Base-by-base conservation (phyloP, 2,888 invertebrate species). In the Melanotus villosus region DNA sequence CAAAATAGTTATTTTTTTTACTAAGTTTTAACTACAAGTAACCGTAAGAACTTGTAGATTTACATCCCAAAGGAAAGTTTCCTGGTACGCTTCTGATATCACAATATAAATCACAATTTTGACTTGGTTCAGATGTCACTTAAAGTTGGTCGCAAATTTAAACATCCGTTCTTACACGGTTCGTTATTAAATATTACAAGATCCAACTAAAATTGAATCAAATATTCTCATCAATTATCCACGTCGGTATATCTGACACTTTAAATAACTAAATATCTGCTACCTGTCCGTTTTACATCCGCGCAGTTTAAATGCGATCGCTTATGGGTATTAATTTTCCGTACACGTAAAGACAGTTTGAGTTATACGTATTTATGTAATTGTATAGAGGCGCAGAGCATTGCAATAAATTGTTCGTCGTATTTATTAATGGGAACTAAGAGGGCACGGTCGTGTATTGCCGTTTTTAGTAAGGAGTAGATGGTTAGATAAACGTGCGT, bases 321-420 rank as follows among this genome's bases (percentile, higher is more conserved):
- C 64, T 54, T 45, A 62, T 30, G 60, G 52, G 45, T 56, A 68
- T 68, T 66, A 68, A 68, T 68, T 63, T 68, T 56, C 67, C 38
- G 62, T 57, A 43, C 67, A 68, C 67, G 67, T 68, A 66, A 68
- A 63, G 62, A 63, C 67, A 67, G 56, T 57, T 63, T 62, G 67
- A 68, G 47, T 68, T 68, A 68, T 62, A 56, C 36, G 32, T 62
- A 62, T 47, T 68, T 68, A 68, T 68, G 62, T 62, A 68, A 68
- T 68, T 68, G 67, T 68, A 68, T 62, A 56, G 62, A 62, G 54
- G 32, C 54, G 32, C 58, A 60, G 34, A 60, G 45, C 59, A 36
- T 50, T 65, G 54, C 67, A 62, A 68, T 68, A 62, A 68, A 62
- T 68, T 45, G 62, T 32, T 43, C 21, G 18, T 23, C 54, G 66